Percentiles rank a stretch among this genome's conserved stretches.
These are phyloP conservation scores for Limnothrissa miodon DNA, from an alignment of 2,113 vertebrate species.

Conservation along the genomic window DNA sequence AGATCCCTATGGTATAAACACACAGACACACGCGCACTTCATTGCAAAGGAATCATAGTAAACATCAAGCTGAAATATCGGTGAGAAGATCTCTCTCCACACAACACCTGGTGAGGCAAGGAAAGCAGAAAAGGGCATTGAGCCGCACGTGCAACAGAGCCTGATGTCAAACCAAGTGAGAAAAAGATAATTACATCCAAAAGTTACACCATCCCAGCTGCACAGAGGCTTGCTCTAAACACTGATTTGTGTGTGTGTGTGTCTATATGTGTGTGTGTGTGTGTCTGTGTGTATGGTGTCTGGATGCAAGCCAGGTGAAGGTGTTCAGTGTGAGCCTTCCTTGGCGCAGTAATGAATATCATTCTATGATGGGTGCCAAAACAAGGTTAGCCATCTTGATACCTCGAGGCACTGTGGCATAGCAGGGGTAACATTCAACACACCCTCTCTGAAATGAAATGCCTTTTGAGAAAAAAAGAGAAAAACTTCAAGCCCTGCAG, in stretches of 20 bases:
- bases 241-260: too few relatives aligned
- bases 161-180: neutral
- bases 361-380: neutral
- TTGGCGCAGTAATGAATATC: neutral
- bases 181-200: neutral
- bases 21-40: neutral
- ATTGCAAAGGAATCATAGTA: neutral
- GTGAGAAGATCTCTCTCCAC: neutral
- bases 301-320: neutral
- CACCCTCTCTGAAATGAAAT: constrained; percentile 1
- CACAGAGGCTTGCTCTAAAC: neutral
- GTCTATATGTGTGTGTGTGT: too few relatives aligned
- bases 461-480: neutral
- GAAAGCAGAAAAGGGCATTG: neutral
- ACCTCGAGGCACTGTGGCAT: neutral
- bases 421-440: neutral
- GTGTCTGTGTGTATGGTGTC: neutral
- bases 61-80: neutral
- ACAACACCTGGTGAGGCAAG: neutral
- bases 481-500: constrained; percentile 23
- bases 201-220: neutral
- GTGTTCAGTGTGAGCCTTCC: neutral
- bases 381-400: neutral
- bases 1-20: neutral
- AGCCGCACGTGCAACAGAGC: neutral